Conservation (phyloP, 2,113 vertebrate genomes). For the Pelecanoides urinatrix region DNA sequence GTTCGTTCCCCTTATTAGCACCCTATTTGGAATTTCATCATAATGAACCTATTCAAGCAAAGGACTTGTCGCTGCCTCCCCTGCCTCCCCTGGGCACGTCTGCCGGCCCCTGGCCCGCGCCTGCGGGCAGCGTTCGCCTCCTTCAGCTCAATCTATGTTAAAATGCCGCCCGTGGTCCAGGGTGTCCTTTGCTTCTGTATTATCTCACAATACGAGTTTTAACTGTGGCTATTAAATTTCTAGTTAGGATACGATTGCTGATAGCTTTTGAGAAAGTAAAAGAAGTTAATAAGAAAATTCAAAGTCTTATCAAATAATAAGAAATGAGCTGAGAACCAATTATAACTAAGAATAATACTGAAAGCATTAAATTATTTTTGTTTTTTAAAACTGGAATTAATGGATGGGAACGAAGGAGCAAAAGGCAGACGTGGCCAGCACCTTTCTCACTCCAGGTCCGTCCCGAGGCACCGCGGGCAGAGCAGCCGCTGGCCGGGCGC, state of each 20-base stretch:
- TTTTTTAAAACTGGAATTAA: neutral
- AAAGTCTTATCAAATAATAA: neutral
- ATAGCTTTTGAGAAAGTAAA: neutral
- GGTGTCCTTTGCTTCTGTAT: neutral
- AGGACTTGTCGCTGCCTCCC: neutral
- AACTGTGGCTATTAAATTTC: neutral
- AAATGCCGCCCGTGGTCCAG: neutral
- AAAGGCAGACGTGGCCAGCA: neutral
- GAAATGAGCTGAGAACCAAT: neutral
- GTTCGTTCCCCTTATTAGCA: too few species aligned
- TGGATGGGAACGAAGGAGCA: neutral
- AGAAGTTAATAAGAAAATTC: neutral
- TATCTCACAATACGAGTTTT: neutral
- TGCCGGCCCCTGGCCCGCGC: too few species aligned
- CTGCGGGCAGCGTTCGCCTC: neutral
- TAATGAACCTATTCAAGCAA: neutral
- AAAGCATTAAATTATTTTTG: neutral
- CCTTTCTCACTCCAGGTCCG: neutral
- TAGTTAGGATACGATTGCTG: neutral
- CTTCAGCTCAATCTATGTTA: neutral
- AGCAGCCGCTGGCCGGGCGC: too few species aligned
- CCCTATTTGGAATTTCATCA: neutral
- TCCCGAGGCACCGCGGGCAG: neutral
- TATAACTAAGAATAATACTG: too few species aligned
- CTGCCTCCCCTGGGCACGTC: neutral